These are phyloP conservation scores for Hypanus sabinus DNA, from an alignment of 2,113 vertebrate species.

Conservation along the genomic window DNA sequence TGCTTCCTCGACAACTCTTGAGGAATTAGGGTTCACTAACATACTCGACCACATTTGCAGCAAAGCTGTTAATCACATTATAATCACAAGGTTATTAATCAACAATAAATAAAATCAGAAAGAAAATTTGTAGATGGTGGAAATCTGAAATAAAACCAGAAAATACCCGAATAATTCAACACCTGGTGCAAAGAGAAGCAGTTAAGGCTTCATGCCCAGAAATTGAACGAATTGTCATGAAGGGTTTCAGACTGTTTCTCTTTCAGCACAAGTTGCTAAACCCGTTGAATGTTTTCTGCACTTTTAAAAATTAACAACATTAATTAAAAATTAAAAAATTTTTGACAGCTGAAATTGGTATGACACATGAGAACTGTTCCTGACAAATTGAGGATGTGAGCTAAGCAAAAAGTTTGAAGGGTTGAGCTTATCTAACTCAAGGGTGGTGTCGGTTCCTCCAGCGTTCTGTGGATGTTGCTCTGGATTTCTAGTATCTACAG, in stretches of 20 bases:
- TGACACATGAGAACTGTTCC: neutral
- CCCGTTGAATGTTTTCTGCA: too few species aligned
- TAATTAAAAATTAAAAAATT: neutral
- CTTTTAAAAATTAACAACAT: neutral
- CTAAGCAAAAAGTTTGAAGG: neutral
- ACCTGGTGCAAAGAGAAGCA: too few species aligned
- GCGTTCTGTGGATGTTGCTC: too few species aligned
- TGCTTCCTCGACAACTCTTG: neutral
- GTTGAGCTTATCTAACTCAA: neutral
- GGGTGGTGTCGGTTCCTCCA: neutral
- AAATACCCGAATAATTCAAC: too few species aligned
- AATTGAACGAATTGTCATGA: too few species aligned
- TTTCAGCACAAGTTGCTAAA: too few species aligned
- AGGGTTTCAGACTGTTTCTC: too few species aligned
- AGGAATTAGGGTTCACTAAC: neutral
- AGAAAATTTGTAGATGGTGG: too few species aligned
- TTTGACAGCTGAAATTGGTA: neutral
- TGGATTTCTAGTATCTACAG: too few species aligned
- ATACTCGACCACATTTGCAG: neutral
- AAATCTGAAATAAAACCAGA: too few species aligned
- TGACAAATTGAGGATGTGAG: neutral
- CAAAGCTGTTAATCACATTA: neutral
- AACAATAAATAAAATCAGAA: neutral
- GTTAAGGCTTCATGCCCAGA: too few species aligned
- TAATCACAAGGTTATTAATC: neutral